Conservation (phyloP, 37 sponge, comb jelly and placozoan species). For the Diacarnus erythraeanus region DNA sequence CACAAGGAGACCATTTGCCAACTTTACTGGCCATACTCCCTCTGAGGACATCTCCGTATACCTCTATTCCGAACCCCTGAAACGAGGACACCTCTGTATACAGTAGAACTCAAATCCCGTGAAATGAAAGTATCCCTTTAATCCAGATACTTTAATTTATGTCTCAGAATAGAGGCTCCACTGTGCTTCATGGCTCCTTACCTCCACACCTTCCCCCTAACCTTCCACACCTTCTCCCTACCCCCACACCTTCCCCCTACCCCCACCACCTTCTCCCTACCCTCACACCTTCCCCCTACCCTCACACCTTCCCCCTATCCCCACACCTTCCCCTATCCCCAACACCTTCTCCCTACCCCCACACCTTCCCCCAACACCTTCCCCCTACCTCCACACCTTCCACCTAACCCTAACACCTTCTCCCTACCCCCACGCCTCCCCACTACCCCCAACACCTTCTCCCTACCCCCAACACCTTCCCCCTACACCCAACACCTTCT, state of each 20-base stretch:
- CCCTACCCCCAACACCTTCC: background rate
- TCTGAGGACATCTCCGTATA: too few relatives aligned
- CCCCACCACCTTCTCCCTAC: background rate
- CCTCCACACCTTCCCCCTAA: background rate
- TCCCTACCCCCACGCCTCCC: background rate
- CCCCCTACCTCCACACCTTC: background rate
- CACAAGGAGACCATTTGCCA: too few relatives aligned
- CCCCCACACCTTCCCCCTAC: background rate
- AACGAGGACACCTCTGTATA: too few relatives aligned
- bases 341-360: background rate
- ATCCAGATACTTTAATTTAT: too few relatives aligned
- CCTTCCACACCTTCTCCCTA: background rate
- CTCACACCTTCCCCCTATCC: too few relatives aligned
- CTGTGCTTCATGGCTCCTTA: too few relatives aligned
- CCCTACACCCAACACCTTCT: background rate
- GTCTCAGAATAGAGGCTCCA: too few relatives aligned
- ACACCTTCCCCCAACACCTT: background rate
- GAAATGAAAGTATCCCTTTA: too few relatives aligned
- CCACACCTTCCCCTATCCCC: background rate
- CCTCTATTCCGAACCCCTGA: too few relatives aligned
- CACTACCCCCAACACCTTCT: background rate
- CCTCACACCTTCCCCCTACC: too few relatives aligned
- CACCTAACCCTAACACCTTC: background rate
- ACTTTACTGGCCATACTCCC: too few relatives aligned
- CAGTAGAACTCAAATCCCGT: too few relatives aligned